phyloP scores from a whole-genome alignment of 2,113 vertebrate species.

The Chloropsis hardwickii region DNA sequence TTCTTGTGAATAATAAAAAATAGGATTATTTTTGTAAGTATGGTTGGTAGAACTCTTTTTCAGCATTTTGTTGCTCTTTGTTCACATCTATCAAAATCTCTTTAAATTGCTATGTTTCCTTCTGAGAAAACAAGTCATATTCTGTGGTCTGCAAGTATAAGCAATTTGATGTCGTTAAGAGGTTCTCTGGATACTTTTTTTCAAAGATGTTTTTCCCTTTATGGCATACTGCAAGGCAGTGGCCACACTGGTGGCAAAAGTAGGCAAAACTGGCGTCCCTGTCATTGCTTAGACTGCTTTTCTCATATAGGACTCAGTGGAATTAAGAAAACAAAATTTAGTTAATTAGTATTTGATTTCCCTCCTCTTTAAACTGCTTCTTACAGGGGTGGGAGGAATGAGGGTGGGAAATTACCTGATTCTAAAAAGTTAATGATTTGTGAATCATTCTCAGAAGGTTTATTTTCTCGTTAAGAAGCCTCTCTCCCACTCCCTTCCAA shows the following conservation, averaged over 20 bases:
- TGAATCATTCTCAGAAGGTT: background rate
- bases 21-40: background rate
- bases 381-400: background rate
- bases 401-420: background rate
- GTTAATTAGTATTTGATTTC: background rate
- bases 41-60: background rate
- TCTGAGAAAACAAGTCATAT: background rate
- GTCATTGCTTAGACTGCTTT: background rate
- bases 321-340: background rate
- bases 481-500: background rate
- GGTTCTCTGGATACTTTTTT: background rate
- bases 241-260: background rate
- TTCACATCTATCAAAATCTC: background rate
- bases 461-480: background rate
- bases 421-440: background rate
- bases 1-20: background rate
- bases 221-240: background rate
- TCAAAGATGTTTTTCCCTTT: background rate
- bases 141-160: background rate
- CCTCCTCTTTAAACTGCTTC: background rate
- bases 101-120: background rate
- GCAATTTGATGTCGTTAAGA: background rate
- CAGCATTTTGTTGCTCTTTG: background rate
- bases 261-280: background rate
- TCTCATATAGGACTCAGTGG: fast-evolving